Evolutionary conservation across 2,888 invertebrate species (phyloP), one percentile per base, ranked within the genome.

Genomic region (Galerucella nymphaeae): DNA sequence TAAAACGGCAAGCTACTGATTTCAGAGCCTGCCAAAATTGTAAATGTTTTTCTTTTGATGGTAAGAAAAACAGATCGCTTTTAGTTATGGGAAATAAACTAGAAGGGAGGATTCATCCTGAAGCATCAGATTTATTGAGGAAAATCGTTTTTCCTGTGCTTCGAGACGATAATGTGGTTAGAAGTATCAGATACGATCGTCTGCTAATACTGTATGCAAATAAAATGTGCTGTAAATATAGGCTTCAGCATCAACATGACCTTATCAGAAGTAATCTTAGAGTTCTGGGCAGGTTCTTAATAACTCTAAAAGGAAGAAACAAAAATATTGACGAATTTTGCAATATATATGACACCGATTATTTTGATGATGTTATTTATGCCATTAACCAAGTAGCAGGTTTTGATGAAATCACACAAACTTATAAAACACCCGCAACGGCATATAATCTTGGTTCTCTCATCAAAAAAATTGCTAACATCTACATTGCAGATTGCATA

Each of bases 361-460:
- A 38, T 61, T 70, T 66, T 65, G 48, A 48, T n/a, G 48, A n/a
- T n/a, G n/a, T 62, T n/a, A 59, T 77, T 11, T 6, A 53, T 10
- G 66, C 72, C 10, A 69, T 74, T 30, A 63, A 72, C 20, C 10
- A 38, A 58, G 53, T 70, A n/a, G 70, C 67, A 50, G 64, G 67
- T n/a, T 72, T 66, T 20, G 59, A 73, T 55, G 48, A 66, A 20
- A 41, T 20, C 8, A 70, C 18, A 2, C 30, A 69, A 9, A 62
- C 23, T 11, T 75, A 71, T 55, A 30, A 58, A 23, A 18, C 74
- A 38, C 75, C 75, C 10, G 62, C 75, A 16, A 68, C 50, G 10
- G 75, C 75, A n/a, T 72, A 42, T 71, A 53, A 41, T n/a, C 13
- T 75, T 16, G 70, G 75, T 23, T 23, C 66, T 1, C n/a, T 75